Evolutionary conservation across 2,113 vertebrate genomes (phyloP).

Genomic region (Notarius quadriscutis): DNA sequence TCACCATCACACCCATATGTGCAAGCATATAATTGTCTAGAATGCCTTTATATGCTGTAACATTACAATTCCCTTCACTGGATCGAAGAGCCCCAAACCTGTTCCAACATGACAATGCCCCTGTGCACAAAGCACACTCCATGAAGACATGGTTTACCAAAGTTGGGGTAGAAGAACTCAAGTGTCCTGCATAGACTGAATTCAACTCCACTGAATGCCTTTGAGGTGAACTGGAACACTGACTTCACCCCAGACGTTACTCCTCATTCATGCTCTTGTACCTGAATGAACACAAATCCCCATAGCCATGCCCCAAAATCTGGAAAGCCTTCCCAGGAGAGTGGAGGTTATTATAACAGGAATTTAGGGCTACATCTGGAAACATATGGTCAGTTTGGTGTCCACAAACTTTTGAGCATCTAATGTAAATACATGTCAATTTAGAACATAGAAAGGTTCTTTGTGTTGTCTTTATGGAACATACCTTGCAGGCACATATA

Average conservation of each 20-base stretch:
- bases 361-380: no score
- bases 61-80: no score
- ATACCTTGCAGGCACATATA: background rate
- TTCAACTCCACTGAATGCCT: background rate
- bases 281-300: background rate
- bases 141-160: background rate
- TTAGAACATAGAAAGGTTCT: no score
- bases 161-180: background rate
- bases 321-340: background rate
- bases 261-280: background rate
- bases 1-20: background rate
- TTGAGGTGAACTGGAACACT: background rate
- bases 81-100: no score
- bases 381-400: no score
- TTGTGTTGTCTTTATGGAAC: no score
- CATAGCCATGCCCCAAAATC: background rate
- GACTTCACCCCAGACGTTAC: background rate
- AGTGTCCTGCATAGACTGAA: background rate
- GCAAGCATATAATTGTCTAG: background rate
- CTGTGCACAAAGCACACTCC: background rate
- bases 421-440: no score
- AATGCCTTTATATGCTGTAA: background rate
- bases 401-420: background rate
- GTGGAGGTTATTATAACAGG: background rate
- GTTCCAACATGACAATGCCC: no score